These are phyloP conservation scores for Heterotilapia buettikoferi DNA, from an alignment of 2,113 vertebrate species.

Conservation along the genomic window DNA sequence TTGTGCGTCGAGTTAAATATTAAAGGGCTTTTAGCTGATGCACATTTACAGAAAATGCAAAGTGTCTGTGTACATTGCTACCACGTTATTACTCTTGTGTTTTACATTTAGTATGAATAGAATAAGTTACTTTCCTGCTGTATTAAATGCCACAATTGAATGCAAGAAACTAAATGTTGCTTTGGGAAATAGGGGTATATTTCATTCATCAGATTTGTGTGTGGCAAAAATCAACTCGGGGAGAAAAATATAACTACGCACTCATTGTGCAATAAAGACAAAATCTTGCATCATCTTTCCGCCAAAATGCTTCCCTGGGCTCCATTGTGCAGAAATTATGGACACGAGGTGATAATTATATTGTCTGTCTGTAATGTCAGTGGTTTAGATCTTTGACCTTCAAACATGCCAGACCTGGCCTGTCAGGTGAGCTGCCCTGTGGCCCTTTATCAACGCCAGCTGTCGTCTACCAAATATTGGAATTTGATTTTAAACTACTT, in stretches of 20 bases:
- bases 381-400: background rate
- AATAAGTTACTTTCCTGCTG: background rate
- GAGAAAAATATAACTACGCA: background rate
- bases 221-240: too few species aligned
- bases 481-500: background rate
- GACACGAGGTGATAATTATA: background rate
- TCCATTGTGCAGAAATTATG: background rate
- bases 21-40: background rate
- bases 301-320: background rate
- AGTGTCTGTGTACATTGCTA: background rate
- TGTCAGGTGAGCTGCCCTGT: background rate
- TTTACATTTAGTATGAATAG: background rate
- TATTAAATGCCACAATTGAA: background rate
- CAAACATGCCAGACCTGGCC: background rate
- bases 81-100: background rate
- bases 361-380: background rate
- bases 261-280: background rate
- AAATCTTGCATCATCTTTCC: slow-evolving; percentile 2
- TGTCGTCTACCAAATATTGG: background rate
- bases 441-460: background rate
- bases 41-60: background rate
- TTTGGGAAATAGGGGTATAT: background rate
- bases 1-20: background rate
- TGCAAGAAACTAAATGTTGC: background rate
- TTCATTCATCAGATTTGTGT: background rate